Evolutionary conservation across 2,113 vertebrate species (phyloP), one percentile per base, ranked within the genome.

Genomic region (Alligator sinensis): DNA sequence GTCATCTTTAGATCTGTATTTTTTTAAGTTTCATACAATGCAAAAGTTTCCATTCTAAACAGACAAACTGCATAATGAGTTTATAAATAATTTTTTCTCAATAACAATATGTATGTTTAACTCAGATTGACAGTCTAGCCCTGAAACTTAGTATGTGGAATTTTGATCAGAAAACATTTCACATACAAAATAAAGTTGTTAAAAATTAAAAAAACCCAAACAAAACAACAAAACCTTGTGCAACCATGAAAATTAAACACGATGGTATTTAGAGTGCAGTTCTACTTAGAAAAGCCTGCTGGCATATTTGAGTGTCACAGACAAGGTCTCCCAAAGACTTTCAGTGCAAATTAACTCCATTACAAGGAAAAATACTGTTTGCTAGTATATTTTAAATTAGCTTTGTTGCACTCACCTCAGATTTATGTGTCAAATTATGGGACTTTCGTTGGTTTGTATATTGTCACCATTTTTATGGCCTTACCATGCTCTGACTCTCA

Each of bases 1-100:
- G 47, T 74, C 34, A 24, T 74, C 34, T 74, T 92, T 95, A 87
- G 93, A 89, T 94, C 96, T 86, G 1, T 94, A 95, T 81, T 91
- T 70, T 90, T 87, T 54, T 92, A 86, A 84, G 80, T 86, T 92
- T 84, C 14, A 30, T 83, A 14, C 55, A 58, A 8, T 30, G 28
- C 66, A 83, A 83, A 24, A 70, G 54, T 66, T 11, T 72, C 28
- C 55, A n/a, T 14, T n/a, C 64, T 55, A 54, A 59, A 72, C 83
- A 92, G 91, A 62, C 91, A 47, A 9, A 47, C 8, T 47, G 47
- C 47, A 47, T 47, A 47, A 47, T 47, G 47, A 74, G 47, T 13
- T 24, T 74, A 74, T 25, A 34, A 70, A 70, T 70, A 70, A 34
- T 38, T 74, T 74, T 12, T 74, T 6, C 34, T 74, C 21, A 47